Percentiles rank a stretch among this genome's conserved stretches.
These are phyloP conservation scores for Chloropsis hardwickii DNA, from an alignment of 2,113 vertebrate genomes.

Conservation along the genomic window DNA sequence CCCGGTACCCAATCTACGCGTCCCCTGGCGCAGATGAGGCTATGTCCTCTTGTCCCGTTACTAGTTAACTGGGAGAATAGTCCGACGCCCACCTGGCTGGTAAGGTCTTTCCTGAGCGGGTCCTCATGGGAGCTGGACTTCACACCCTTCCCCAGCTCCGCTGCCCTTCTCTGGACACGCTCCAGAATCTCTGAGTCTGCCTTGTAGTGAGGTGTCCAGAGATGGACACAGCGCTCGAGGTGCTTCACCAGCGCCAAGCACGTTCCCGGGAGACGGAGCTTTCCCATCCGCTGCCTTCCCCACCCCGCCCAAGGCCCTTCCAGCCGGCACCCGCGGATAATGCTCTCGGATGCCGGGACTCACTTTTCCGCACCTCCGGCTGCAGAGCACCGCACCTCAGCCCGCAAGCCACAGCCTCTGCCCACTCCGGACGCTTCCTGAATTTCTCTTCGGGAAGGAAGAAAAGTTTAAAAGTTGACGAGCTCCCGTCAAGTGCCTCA, in stretches of 20 bases:
- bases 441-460: rapidly evolving
- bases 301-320: no score
- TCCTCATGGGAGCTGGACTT: background rate
- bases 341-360: rapidly evolving
- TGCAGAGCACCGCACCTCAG: background rate
- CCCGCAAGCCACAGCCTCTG: background rate
- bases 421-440: no score
- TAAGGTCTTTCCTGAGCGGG: background rate
- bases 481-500: rapidly evolving
- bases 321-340: rapidly evolving
- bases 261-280: background rate
- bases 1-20: background rate
- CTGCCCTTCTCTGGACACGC: no score
- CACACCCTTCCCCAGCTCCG: background rate
- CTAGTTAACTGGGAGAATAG: rapidly evolving
- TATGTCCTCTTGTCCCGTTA: no score
- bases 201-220: background rate
- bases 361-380: background rate
- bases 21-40: background rate
- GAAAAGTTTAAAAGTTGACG: rapidly evolving
- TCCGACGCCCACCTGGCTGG: rapidly evolving
- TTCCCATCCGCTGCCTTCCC: background rate
- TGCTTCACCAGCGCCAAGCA: background rate
- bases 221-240: background rate
- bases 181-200: background rate